These are phyloP conservation scores for Lysandra bellargus DNA, from an alignment of 2,888 invertebrate genomes.

Conservation along the genomic window DNA sequence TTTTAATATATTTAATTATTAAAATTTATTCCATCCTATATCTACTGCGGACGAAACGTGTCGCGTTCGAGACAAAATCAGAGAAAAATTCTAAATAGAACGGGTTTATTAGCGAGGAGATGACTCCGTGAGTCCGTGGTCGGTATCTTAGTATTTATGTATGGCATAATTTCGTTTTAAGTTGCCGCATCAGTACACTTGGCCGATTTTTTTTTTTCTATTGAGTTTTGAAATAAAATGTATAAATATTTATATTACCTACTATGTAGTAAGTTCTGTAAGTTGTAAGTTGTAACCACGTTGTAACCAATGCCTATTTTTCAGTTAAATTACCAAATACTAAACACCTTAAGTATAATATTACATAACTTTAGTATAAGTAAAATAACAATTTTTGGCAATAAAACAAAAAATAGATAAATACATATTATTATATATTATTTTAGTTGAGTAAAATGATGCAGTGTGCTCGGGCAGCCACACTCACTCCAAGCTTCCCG, in stretches of 20 bases:
- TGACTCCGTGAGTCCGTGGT: background rate
- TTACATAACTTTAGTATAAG: background rate
- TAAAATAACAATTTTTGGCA: background rate
- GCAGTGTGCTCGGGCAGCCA: constrained; percentile 44
- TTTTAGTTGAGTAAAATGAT: constrained; percentile 33
- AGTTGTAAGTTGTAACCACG: too few species aligned
- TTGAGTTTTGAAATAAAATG: too few species aligned
- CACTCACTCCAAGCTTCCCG: constrained; percentile 53
- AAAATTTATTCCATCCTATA: background rate
- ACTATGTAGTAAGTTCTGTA: too few species aligned
- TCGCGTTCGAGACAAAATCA: background rate
- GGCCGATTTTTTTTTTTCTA: too few species aligned
- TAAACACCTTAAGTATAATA: background rate
- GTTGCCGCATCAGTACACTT: too few species aligned
- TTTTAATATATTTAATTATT: background rate
- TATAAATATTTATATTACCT: too few species aligned
- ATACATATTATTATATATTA: too few species aligned
- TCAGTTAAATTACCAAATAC: background rate
- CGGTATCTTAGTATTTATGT: background rate
- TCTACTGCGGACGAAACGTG: background rate
- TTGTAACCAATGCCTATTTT: too few species aligned
- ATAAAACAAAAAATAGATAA: background rate
- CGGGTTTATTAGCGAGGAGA: background rate
- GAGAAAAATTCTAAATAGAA: background rate
- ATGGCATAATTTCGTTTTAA: too few species aligned